Percentiles rank a stretch among this genome's conserved stretches.
Evolutionary conservation across 23 tunicate species (phyloP).

Genomic region (Oikopleura albicans): DNA sequence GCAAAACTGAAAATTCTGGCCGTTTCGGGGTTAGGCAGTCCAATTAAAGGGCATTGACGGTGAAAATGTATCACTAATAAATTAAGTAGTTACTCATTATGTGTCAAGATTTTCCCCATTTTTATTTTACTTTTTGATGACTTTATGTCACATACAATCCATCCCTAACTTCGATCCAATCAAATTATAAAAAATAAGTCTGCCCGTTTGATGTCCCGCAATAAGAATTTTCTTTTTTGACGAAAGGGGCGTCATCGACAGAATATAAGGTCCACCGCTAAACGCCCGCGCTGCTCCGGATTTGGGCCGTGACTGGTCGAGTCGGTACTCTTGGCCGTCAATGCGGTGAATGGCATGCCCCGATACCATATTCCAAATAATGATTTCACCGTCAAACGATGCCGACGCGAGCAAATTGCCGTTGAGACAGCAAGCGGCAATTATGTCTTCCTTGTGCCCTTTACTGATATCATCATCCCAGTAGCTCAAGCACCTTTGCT

Average conservation of each 20-base stretch:
- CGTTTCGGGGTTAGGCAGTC: too few species aligned
- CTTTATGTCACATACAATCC: too few species aligned
- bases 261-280: background rate
- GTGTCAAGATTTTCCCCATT: too few species aligned
- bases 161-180: background rate
- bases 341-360: constrained; percentile 36
- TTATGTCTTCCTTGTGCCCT: constrained; percentile 69
- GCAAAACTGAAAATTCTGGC: too few species aligned
- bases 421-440: constrained; percentile 31
- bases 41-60: too few species aligned
- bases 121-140: too few species aligned
- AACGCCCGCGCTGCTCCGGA: too few species aligned
- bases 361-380: constrained; percentile 80
- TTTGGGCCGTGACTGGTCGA: too few species aligned
- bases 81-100: too few species aligned
- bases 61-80: too few species aligned
- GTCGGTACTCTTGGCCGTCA: background rate
- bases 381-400: constrained; percentile 58
- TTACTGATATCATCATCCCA: background rate
- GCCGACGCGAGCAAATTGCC: constrained; percentile 65
- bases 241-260: background rate
- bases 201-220: background rate
- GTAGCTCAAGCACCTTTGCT: background rate
- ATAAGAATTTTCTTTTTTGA: background rate
- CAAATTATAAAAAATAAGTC: background rate